Conservation (phyloP, 2,888 invertebrate genomes). For the Strigamia maritima region DNA sequence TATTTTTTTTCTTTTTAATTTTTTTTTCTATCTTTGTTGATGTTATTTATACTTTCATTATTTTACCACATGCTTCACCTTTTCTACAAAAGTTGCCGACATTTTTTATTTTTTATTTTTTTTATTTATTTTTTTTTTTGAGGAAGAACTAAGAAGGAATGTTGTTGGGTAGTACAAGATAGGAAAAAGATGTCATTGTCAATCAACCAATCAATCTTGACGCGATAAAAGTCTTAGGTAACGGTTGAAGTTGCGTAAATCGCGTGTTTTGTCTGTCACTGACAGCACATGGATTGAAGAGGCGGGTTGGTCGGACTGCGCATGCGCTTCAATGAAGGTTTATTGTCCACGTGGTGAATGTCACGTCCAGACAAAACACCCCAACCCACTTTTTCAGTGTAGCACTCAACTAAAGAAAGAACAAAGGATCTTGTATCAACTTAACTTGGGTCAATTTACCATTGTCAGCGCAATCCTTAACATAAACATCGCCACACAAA, state of each 20-base stretch:
- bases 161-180: neutral
- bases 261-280: conserved; percentile 38
- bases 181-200: conserved; percentile 28
- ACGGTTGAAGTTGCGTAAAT: conserved; percentile 35
- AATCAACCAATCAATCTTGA: conserved; percentile 22
- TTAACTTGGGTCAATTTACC: neutral
- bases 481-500: neutral
- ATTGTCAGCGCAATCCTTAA: neutral
- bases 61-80: conserved; percentile 34
- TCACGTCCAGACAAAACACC: conserved; percentile 2
- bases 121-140: neutral
- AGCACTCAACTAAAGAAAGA: conserved; percentile 21
- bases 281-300: conserved; percentile 35
- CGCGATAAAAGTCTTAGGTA: conserved; percentile 29
- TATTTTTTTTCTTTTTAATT: neutral
- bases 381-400: neutral
- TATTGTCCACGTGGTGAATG: conserved; percentile 32
- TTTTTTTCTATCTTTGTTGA: conserved; percentile 8
- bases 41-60: conserved; percentile 34
- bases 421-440: conserved; percentile 13
- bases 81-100: neutral
- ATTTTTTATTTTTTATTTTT: neutral
- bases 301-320: conserved; percentile 7
- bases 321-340: conserved; percentile 22
- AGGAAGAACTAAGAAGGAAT: too few species aligned